Conservation (phyloP, 2,888 invertebrate species). For the Chalcis sispes region DNA sequence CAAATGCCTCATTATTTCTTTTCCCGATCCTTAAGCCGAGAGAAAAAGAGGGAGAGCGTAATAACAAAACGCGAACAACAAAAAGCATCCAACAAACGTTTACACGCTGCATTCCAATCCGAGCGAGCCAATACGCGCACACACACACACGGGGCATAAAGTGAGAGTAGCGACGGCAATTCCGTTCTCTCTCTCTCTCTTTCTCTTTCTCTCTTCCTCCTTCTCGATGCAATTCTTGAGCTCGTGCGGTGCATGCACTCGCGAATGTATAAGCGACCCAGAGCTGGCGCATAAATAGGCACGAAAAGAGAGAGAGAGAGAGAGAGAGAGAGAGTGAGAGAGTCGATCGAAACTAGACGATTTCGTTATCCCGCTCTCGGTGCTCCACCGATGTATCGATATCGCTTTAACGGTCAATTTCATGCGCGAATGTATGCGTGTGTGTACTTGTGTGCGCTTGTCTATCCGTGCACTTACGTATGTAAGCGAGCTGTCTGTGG, state of each 20-base stretch:
- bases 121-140: no score
- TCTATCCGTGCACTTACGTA: background rate
- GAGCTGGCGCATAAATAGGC: constrained; percentile 13
- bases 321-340: background rate
- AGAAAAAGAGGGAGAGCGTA: no score
- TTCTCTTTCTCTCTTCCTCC: constrained; percentile 3
- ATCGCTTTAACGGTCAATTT: constrained; percentile 38
- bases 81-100: no score
- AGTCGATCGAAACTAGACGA: constrained; percentile 4
- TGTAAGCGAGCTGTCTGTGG: background rate
- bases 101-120: no score
- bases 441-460: background rate
- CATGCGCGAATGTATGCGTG: background rate
- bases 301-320: background rate
- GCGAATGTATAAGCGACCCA: constrained; percentile 5
- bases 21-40: no score
- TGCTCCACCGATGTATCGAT: constrained; percentile 13
- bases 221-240: background rate
- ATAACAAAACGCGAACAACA: no score
- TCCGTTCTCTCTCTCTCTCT: constrained; percentile 7
- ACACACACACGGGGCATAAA: no score
- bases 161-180: constrained; percentile 4
- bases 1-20: no score
- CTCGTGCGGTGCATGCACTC: background rate
- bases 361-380: constrained; percentile 16